phyloP scores from a whole-genome alignment of 2,113 vertebrate genomes.

The Syngnathoides biaculeatus region DNA sequence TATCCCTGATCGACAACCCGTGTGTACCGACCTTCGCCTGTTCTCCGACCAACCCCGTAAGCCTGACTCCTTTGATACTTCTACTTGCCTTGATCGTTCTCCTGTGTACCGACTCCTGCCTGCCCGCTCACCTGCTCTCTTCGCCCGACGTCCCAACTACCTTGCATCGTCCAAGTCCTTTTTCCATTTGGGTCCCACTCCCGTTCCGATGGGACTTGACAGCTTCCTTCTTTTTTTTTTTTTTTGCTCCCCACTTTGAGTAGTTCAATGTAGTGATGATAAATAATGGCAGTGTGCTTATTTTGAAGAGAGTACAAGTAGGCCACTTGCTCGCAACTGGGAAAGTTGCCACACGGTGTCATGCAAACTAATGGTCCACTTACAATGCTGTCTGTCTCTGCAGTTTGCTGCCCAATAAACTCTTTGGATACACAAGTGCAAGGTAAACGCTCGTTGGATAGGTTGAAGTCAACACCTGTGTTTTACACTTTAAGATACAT shows the following conservation, averaged over 20 bases:
- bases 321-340: constrained; percentile 49
- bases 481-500: constrained; percentile 16
- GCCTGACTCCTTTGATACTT: too few species aligned
- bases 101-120: too few species aligned
- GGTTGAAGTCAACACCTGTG: constrained; percentile 33
- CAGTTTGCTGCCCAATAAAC: constrained; percentile 31
- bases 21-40: too few species aligned
- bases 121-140: too few species aligned
- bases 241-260: constrained; percentile 32
- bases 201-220: too few species aligned
- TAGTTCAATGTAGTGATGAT: constrained; percentile 37
- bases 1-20: too few species aligned
- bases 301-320: constrained; percentile 52
- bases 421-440: constrained; percentile 40
- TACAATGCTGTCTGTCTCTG: constrained; percentile 61
- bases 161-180: too few species aligned
- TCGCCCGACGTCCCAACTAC: too few species aligned
- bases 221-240: too few species aligned
- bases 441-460: constrained; percentile 36
- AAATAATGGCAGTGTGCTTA: constrained; percentile 45
- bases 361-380: constrained; percentile 62
- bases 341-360: constrained; percentile 43
- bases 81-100: too few species aligned
- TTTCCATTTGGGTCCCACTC: too few species aligned
- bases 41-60: too few species aligned